Base-by-base conservation (phyloP, 2,888 invertebrate genomes). In the Pyralis farinalis region DNA sequence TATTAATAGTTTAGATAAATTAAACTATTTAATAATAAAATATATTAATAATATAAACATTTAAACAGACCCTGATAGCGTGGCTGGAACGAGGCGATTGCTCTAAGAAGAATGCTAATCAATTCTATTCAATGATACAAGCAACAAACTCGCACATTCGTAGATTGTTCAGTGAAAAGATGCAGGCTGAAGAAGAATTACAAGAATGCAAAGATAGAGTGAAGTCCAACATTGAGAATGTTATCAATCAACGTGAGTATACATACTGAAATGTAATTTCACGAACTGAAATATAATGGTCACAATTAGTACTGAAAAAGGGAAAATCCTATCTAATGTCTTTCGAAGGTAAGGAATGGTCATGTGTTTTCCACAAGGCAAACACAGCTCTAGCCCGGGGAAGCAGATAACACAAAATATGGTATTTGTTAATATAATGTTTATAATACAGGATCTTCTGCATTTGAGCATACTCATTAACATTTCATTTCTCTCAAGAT, bases 61-160 rank as follows among this genome's bases (percentile, higher is more conserved):
- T 40, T 34, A 71, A 79, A 30, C 79, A 94, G 91, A 94, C 96
- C 12, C 93, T 98, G 20, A 92, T 96, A 27, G 94, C 95, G 0
- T 98, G 98, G 98, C 76, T 98, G 55, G 98, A 98, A 66, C 92
- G 97, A 7, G 98, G 98, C 0, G 98, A 98, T 73, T 98, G 98
- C 71, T 95, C 92, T 34, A 97, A 98, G 75, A 93, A 96, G 46
- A 98, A 97, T 75, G 93, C 96, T 1, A 97, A 95, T 69, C 94
- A 93, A 30, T 98, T 98, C 82, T 98, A 98, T 79, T 95, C 97
- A 5, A 97, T 98, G 97, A 96, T 98, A 47, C 98, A 98, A 84
- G 96, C 96, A 16, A 96, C 97, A 0, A 97, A 98, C 83, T 95
- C 97, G 0, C 98, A 98, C 67, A 95, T 98, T 5, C 91, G 98